Base-by-base conservation (phyloP, 2,888 invertebrate genomes). In the Cryptocephalus moraei region DNA sequence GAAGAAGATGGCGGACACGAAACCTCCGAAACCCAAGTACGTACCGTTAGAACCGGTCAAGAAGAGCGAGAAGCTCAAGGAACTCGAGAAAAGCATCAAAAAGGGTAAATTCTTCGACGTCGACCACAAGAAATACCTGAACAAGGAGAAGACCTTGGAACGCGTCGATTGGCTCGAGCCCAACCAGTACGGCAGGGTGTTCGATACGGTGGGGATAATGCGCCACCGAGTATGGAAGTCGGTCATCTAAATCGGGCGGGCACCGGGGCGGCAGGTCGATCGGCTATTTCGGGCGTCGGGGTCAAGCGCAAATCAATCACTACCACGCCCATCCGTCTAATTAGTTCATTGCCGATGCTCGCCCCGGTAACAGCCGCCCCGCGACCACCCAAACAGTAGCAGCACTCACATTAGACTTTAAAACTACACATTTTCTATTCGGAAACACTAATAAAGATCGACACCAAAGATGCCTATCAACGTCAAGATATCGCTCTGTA, bases 401-500 rank as follows among this genome's bases (percentile, higher is more conserved):
- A 36, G 40, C 22, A 40, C 40, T 40, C 14, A 22, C 22, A 2
- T 22, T 22, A 22, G 22, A 22, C 22, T 22, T 22, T 22, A 22
- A 22, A 22, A 22, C 22, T 2, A 22, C 22, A 22, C 22, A 22
- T 22, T 22, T 22, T 22, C 22, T 6, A 22, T 22, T 22, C 22
- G 22, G 6, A 22, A 22, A 22, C 22, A 22, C 22, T 6, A 22
- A 4, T 22, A 22, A 22, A 6, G 22, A 22, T 22, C 22, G 22
- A 22, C 22, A 22, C 22, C 22, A 2, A 50, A 50, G 43, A 69
- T 69, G 69, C 64, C 66, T 9, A 62, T 70, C 48, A 69, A 67
- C 56, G 66, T 67, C 32, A 70, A 70, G 55, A 66, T 70, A 47
- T 69, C 69, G 59, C 84, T 81, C 67, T 88, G 88, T 70, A 81